phyloP scores from a whole-genome alignment of 2,113 vertebrate genomes.

The Heptranchias perlo region DNA sequence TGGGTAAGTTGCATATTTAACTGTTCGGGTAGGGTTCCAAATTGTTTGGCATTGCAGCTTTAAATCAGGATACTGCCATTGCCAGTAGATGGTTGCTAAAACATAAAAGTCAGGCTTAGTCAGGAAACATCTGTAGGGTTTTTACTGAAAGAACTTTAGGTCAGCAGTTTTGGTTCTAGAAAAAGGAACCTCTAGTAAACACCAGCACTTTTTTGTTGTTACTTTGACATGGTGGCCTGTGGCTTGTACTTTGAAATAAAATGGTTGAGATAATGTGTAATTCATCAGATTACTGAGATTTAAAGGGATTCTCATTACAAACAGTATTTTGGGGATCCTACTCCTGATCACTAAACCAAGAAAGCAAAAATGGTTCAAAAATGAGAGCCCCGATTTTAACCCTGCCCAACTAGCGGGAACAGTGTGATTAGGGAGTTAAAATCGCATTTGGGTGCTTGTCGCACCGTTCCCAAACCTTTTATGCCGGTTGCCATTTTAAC shows the following conservation, averaged over 20 bases:
- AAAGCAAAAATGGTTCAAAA: no score
- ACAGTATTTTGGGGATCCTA: no score
- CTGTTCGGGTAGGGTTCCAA: neutral
- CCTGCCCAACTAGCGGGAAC: no score
- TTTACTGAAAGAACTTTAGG: neutral
- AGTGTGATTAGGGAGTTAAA: no score
- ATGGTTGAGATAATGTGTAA: neutral
- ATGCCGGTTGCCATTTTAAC: no score
- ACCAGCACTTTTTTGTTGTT: neutral
- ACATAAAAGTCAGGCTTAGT: neutral
- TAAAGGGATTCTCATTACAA: neutral
- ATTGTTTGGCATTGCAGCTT: neutral
- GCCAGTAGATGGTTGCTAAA: neutral
- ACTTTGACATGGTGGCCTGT: neutral
- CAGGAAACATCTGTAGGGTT: neutral
- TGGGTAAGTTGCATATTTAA: neutral
- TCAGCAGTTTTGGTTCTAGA: conserved; percentile 21
- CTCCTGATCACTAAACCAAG: no score
- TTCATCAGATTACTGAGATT: neutral
- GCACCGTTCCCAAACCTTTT: no score
- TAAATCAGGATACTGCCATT: neutral
- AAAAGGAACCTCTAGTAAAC: neutral
- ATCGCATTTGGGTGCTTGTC: no score
- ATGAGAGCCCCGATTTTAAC: no score
- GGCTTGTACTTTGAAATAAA: neutral